Evolutionary conservation across 2,113 vertebrate species (phyloP).

Genomic region (Capreolus pygargus): DNA sequence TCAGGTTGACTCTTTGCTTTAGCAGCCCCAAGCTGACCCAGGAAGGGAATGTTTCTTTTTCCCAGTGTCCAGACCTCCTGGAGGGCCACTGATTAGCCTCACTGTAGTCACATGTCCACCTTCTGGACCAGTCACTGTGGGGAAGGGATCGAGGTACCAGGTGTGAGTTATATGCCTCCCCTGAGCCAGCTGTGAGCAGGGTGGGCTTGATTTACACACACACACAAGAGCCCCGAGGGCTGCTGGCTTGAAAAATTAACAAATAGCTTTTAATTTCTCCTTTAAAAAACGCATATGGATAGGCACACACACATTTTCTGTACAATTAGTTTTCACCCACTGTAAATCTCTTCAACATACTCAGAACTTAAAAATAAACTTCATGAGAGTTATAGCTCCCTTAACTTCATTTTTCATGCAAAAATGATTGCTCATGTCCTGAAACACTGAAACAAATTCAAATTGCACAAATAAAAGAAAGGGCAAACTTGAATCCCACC

Average conservation of each 20-base stretch:
- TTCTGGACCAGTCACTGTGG: too few species aligned
- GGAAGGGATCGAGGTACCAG: too few species aligned
- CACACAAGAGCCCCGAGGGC: neutral
- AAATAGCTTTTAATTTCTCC: neutral
- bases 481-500: neutral
- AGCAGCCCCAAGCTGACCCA: too few species aligned
- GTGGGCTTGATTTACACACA: neutral
- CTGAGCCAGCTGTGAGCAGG: neutral
- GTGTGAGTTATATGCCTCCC: neutral
- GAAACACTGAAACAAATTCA: constrained; percentile 7
- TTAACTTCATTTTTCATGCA: neutral
- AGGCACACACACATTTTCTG: neutral
- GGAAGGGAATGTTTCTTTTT: neutral
- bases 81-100: neutral
- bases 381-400: neutral
- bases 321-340: neutral
- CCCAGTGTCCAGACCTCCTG: neutral
- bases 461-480: neutral
- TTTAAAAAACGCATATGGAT: neutral
- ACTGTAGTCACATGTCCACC: too few species aligned
- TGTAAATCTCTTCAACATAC: neutral
- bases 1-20: neutral
- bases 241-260: neutral
- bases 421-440: neutral
- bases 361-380: neutral